Base-by-base conservation (phyloP, 2,888 invertebrate genomes). In the Synergus laeviventris region DNA sequence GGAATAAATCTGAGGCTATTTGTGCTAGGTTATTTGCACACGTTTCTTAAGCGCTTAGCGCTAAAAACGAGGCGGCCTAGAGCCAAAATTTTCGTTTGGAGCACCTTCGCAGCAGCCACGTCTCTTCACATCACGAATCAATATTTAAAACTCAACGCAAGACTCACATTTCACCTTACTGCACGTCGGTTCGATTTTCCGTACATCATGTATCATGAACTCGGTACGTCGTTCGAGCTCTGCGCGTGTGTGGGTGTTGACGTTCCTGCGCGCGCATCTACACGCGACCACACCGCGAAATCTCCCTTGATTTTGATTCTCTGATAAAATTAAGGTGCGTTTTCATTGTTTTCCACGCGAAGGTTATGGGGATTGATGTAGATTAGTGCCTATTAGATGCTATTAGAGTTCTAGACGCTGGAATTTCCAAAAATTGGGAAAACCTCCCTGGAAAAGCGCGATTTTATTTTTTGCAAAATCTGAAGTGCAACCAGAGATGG, bases 121-220 rank as follows among this genome's bases (percentile, higher is more conserved):
- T 82, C 62, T 77, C 79, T 73, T 77, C 79, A 77, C 74, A 78
- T 70, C 80, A 83, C 82, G 82, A 87, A 87, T 88, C 86, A 84
- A 87, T 87, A 89, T 86, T 84, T 82, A 86, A 86, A 87, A 86
- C 85, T 85, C 87, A 87, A 86, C 83, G 84, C 82, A 79, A 81
- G 81, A 76, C 81, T 84, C 84, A 81, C 86, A 84, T 87, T 87
- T 86, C 84, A 83, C 82, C 83, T 86, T 83, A 81, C 84, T 86
- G 84, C 82, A 84, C 84, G 84, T 83, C 83, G 79, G 85, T 85
- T 83, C 85, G 81, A 76, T 85, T 84, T 83, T 82, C 81, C 79
- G 77, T 78, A 77, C 78, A 81, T 81, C 82, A 82, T 74, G 49
- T 78, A 81, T 81, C 82, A 82, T 74, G 49, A 77, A 75, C 79